phyloP scores from a whole-genome alignment of 2,888 invertebrate species.

The Mayetiola destructor region DNA sequence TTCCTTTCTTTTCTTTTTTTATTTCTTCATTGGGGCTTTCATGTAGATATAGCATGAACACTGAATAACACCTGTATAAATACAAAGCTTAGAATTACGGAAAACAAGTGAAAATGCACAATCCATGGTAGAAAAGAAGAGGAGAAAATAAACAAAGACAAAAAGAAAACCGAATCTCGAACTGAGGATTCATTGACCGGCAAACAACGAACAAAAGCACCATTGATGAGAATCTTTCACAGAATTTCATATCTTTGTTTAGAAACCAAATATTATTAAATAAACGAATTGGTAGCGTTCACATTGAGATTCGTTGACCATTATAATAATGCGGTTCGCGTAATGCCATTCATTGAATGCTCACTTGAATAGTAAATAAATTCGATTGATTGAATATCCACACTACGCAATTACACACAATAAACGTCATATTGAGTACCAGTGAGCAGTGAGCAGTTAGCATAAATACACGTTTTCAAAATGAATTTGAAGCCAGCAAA shows the following conservation, averaged over 20 bases:
- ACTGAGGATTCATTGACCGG: neutral
- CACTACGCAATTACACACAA: neutral
- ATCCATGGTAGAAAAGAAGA: neutral
- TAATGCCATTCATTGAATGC: conserved; percentile 3
- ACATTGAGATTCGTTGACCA: neutral
- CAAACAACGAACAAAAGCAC: neutral
- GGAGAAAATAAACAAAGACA: neutral
- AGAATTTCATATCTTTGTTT: neutral
- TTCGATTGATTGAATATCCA: neutral
- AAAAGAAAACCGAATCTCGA: neutral
- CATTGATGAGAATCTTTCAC: neutral
- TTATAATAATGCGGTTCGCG: conserved; percentile 1
- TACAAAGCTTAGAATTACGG: neutral
- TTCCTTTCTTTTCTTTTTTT: too few relatives aligned
- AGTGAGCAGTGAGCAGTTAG: neutral
- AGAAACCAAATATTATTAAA: neutral
- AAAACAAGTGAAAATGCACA: neutral
- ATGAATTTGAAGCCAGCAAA: neutral
- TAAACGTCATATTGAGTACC: neutral
- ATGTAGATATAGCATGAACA: too few relatives aligned
- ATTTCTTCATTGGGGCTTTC: too few relatives aligned
- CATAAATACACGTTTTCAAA: neutral
- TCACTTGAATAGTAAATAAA: conserved; percentile 6
- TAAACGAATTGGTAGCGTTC: neutral
- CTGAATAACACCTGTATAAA: too few relatives aligned